These are phyloP conservation scores for Gryon sp. DNA, from an alignment of 1,140 invertebrate genomes.

Conservation along the genomic window DNA sequence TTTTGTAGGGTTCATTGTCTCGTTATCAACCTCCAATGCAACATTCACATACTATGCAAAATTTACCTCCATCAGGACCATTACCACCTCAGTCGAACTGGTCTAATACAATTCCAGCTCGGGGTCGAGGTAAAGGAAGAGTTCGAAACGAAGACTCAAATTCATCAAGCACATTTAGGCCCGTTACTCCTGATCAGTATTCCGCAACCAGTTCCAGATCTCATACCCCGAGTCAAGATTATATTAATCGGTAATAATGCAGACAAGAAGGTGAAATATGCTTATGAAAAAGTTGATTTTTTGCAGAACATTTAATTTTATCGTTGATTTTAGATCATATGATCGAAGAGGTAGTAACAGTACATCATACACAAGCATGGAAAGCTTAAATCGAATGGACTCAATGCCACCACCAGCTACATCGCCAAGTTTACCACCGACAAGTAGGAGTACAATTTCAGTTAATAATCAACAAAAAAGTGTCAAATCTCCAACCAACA, in stretches of 20 bases:
- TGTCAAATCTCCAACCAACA: constrained; percentile 45
- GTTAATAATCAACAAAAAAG: constrained; percentile 47
- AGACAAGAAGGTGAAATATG: too few species aligned
- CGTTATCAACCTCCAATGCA: constrained; percentile 68
- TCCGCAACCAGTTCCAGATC: constrained; percentile 79
- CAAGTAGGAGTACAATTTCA: constrained; percentile 54
- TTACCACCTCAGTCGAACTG: constrained; percentile 70
- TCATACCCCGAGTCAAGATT: constrained; percentile 79
- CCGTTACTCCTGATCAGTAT: constrained; percentile 80
- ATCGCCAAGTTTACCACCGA: constrained; percentile 65
- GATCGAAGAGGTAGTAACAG: constrained; percentile 77
- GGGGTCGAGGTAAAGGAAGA: constrained; percentile 79
- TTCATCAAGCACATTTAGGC: constrained; percentile 70
- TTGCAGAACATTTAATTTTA: too few species aligned
- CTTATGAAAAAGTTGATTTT: too few species aligned
- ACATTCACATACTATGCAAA: constrained; percentile 74
- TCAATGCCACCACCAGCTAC: constrained; percentile 70
- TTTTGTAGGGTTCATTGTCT: constrained; percentile 64
- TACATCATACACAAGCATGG: constrained; percentile 78
- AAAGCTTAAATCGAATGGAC: constrained; percentile 75
- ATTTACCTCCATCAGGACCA: constrained; percentile 68
- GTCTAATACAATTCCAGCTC: constrained; percentile 79
- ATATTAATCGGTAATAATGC: constrained; percentile 74
- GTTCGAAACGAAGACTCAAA: constrained; percentile 76
- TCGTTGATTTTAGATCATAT: constrained; percentile 67